Conservation (phyloP, 2,888 invertebrate species). For the Xestia ashworthii region DNA sequence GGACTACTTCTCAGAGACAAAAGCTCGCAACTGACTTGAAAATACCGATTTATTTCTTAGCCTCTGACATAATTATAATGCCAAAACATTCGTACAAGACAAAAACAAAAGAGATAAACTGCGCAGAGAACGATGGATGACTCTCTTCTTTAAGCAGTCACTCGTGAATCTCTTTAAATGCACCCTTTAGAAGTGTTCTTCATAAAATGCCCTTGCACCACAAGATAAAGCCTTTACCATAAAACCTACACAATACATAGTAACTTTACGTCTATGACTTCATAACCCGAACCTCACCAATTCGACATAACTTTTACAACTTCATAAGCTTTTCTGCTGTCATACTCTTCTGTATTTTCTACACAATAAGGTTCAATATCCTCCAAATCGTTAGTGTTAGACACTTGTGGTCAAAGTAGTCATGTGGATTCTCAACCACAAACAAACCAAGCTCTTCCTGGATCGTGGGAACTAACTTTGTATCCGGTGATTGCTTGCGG, state of each 20-base stretch:
- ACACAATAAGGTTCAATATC: slow-evolving; percentile 24
- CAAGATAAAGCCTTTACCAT: not conserved
- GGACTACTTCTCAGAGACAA: not conserved
- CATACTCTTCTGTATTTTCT: slow-evolving; percentile 6
- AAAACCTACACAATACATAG: slow-evolving; percentile 1
- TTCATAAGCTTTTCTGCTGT: not conserved
- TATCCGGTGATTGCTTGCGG: slow-evolving; percentile 56
- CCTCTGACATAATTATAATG: not conserved
- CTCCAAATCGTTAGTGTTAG: not conserved
- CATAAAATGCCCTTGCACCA: not conserved
- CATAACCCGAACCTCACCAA: slow-evolving; percentile 26
- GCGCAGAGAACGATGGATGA: not conserved
- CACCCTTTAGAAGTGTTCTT: not conserved
- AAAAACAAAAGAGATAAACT: not conserved
- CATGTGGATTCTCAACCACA: slow-evolving; percentile 57
- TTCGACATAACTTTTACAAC: slow-evolving; percentile 12
- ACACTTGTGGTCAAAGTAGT: slow-evolving; percentile 62
- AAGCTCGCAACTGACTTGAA: not conserved
- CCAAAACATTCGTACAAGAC: not conserved
- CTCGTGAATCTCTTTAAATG: not conserved
- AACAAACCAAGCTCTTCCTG: slow-evolving; percentile 49
- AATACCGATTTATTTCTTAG: not conserved
- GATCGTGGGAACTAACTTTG: slow-evolving; percentile 60
- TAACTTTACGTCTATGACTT: slow-evolving; percentile 29
- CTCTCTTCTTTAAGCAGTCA: not conserved